phyloP scores from a whole-genome alignment of 2,113 vertebrate species.

The Hydrochoerus hydrochaeris region DNA sequence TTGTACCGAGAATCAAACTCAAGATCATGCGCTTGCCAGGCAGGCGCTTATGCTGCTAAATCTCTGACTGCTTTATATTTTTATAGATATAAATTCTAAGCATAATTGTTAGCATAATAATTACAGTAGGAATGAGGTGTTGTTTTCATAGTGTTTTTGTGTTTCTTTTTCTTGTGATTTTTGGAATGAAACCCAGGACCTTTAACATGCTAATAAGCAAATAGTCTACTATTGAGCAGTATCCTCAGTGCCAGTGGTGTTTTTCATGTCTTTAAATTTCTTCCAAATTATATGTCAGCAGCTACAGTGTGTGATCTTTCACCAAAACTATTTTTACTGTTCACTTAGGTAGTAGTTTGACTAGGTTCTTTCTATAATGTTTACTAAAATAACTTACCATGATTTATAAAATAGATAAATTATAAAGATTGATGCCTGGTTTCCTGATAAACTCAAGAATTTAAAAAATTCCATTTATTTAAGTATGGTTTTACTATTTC shows the following conservation, averaged over 20 bases:
- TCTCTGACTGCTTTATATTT: not conserved
- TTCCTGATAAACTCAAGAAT: not conserved
- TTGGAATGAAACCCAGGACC: not conserved
- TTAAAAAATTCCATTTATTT: slow-evolving; percentile 1
- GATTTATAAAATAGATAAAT: not conserved
- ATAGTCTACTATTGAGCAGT: not conserved
- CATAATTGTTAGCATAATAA: not conserved
- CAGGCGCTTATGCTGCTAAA: no score
- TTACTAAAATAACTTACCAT: not conserved
- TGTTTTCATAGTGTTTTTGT: not conserved
- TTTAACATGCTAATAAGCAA: not conserved
- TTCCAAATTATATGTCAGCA: not conserved
- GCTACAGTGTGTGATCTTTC: not conserved
- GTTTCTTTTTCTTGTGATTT: not conserved
- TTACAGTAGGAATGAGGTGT: not conserved
- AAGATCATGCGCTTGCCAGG: no score
- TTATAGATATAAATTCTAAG: not conserved
- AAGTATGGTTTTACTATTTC: not conserved
- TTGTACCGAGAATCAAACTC: no score
- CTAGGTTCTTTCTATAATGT: not conserved
- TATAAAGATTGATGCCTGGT: not conserved
- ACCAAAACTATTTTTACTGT: not conserved
- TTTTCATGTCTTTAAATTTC: not conserved
- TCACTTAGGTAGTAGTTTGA: not conserved
- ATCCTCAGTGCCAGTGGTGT: not conserved